A percentile compares a stretch with the other conserved stretches of the same genome.
Conservation (phyloP, 2,888 invertebrate genomes). For the Proisotoma minuta region DNA sequence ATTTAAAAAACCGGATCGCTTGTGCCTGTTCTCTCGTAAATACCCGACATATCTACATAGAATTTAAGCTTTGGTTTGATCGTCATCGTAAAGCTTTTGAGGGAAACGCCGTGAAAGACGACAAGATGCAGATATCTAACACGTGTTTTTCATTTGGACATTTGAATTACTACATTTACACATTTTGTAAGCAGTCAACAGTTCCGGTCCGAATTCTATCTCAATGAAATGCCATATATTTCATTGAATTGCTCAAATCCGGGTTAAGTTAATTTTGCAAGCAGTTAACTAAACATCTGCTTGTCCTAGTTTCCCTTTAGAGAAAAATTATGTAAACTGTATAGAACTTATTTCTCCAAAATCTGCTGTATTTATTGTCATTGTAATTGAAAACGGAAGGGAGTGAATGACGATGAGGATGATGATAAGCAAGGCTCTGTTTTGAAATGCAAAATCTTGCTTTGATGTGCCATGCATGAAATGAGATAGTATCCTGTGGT, state of each 20-base stretch:
- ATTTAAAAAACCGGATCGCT: too few species aligned
- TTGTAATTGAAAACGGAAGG: not conserved
- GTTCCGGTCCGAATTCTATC: conserved; percentile 2
- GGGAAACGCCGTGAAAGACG: conserved; percentile 4
- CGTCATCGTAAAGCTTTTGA: not conserved
- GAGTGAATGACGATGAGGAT: not conserved
- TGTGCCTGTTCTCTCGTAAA: too few species aligned
- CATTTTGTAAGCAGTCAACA: not conserved
- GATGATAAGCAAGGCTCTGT: not conserved
- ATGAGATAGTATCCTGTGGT: too few species aligned
- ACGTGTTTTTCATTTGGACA: conserved; percentile 10
- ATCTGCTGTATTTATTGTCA: not conserved
- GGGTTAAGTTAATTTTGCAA: not conserved
- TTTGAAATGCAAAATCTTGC: too few species aligned
- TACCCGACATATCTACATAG: too few species aligned
- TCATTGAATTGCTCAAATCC: not conserved
- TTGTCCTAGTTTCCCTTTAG: too few species aligned
- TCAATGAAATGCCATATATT: not conserved
- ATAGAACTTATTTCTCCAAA: conserved; percentile 1
- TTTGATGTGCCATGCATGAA: too few species aligned
- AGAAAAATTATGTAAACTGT: conserved; percentile 7
- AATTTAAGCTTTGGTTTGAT: not conserved
- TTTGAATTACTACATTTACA: not conserved
- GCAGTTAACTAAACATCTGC: not conserved
- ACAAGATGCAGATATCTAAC: not conserved